These are phyloP conservation scores for Orthosia gracilis DNA, from an alignment of 2,888 invertebrate genomes.

Conservation along the genomic window DNA sequence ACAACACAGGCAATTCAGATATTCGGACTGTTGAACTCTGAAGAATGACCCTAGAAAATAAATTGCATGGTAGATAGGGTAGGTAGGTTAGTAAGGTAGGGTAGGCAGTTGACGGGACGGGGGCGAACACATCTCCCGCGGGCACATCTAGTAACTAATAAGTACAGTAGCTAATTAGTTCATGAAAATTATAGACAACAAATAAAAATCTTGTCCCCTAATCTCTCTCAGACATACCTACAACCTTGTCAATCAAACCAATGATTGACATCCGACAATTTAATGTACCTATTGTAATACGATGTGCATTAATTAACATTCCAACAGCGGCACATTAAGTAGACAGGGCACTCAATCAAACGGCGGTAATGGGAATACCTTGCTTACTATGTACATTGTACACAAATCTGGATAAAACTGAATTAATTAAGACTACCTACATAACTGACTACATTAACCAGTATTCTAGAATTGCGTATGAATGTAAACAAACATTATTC, in stretches of 20 bases:
- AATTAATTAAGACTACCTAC: not conserved
- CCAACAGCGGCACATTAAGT: constrained; percentile 18
- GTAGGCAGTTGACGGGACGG: too few species aligned
- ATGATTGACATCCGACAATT: constrained; percentile 30
- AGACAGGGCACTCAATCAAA: constrained; percentile 47
- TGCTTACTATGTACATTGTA: constrained; percentile 1
- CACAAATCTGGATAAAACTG: not conserved
- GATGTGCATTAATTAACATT: constrained; percentile 59
- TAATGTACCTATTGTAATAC: constrained; percentile 55
- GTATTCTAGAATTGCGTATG: too few species aligned
- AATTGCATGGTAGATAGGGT: too few species aligned
- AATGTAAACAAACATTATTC: too few species aligned
- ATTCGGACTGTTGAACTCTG: too few species aligned
- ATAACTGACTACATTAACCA: not conserved
- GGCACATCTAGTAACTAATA: too few species aligned
- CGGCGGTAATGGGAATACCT: constrained; percentile 51
- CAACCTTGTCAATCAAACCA: constrained; percentile 56
- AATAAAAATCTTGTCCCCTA: not conserved
- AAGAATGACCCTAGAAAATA: too few species aligned
- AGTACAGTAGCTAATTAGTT: too few species aligned
- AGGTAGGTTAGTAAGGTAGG: too few species aligned
- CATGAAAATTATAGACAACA: not conserved
- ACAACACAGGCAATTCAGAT: too few species aligned
- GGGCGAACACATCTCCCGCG: too few species aligned
- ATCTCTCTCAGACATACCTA: constrained; percentile 1